A percentile compares a stretch with the other conserved stretches of the same genome.
These are phyloP conservation scores for Catajapyx aquilonaris DNA, from an alignment of 1,140 invertebrate species.

Conservation along the genomic window DNA sequence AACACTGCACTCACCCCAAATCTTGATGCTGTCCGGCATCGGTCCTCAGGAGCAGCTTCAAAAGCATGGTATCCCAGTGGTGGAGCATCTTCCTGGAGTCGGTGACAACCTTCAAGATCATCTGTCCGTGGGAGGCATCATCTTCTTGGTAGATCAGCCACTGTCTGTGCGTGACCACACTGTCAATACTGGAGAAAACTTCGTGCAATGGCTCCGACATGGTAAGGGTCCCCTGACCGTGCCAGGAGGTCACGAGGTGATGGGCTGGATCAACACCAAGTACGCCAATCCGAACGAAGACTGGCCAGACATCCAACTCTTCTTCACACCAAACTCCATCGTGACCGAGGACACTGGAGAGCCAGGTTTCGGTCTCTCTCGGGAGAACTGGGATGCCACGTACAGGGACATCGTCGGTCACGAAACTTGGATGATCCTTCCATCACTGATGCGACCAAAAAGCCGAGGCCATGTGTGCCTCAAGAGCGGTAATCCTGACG, in stretches of 20 bases:
- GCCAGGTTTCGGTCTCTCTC: background rate
- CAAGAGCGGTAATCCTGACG: constrained; percentile 50
- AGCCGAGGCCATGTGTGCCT: constrained; percentile 63
- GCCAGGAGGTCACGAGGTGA: constrained; percentile 34
- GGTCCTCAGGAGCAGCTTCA: constrained; percentile 20
- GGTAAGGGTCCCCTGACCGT: constrained; percentile 34
- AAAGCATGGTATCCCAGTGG: constrained; percentile 8
- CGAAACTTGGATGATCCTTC: constrained; percentile 67
- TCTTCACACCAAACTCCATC: background rate
- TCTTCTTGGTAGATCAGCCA: constrained; percentile 50
- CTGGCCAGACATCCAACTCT: constrained; percentile 4
- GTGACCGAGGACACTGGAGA: background rate
- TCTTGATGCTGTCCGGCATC: constrained; percentile 22
- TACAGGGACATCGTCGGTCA: constrained; percentile 21
- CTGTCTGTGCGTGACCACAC: no score
- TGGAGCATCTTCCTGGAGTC: constrained; percentile 18
- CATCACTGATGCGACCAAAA: constrained; percentile 53
- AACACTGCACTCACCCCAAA: constrained; percentile 13
- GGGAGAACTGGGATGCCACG: background rate
- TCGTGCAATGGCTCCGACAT: constrained; percentile 55
- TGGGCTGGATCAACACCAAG: constrained; percentile 35
- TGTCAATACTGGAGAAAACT: no score
- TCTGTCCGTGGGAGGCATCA: constrained; percentile 56
- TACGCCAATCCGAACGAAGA: constrained; percentile 19
- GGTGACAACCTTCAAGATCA: constrained; percentile 65